Evolutionary conservation across 2,113 vertebrate genomes (phyloP).

Genomic region (Trogon surrucura): DNA sequence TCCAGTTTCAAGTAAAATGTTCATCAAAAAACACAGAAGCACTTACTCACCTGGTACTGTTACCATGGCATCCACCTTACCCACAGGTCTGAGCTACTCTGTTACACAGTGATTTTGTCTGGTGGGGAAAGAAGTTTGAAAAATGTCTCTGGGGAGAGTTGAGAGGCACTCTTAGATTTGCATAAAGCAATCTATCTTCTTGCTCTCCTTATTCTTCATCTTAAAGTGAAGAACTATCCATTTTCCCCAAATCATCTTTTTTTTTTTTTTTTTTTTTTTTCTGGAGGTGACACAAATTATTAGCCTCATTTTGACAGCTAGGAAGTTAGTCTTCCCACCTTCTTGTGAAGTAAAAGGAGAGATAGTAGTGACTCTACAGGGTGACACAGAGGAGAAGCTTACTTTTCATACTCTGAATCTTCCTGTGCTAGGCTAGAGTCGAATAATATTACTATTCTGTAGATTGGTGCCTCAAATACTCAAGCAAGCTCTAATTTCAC

Average conservation of each 20-base stretch:
- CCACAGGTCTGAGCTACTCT: background rate
- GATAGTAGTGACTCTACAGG: background rate
- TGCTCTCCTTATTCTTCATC: background rate
- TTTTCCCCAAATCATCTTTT: background rate
- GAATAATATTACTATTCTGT: background rate
- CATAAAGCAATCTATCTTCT: constrained; percentile 30
- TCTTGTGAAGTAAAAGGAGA: background rate
- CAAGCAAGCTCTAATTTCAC: background rate
- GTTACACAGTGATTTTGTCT: background rate
- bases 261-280: background rate
- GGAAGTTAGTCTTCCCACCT: background rate
- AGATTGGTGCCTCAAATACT: background rate
- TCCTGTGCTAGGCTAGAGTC: background rate
- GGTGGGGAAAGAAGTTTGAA: background rate
- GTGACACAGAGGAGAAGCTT: background rate
- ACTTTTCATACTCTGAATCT: background rate
- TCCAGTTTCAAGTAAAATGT: background rate
- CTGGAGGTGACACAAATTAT: background rate
- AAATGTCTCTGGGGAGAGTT: background rate
- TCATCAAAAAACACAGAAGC: background rate
- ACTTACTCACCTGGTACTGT: background rate
- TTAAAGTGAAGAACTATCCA: background rate
- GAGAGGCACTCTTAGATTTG: background rate
- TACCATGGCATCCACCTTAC: background rate
- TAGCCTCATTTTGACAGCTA: background rate